Base-by-base conservation (phyloP, 2,797 vertebrate species). In the Hafferia zeledoni region DNA sequence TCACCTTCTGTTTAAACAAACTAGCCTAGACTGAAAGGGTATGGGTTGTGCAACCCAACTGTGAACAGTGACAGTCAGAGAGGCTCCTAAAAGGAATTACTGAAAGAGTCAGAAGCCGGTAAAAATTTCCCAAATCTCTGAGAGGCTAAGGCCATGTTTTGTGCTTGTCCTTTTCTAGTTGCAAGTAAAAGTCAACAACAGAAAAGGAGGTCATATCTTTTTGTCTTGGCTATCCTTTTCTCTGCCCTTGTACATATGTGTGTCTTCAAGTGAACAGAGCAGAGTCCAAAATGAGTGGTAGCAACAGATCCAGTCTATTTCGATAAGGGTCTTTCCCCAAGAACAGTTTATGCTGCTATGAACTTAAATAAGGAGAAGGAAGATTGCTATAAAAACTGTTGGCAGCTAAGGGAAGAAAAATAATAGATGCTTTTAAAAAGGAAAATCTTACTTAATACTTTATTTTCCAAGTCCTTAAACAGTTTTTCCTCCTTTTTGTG, bases 401-500 rank as follows among this genome's bases (percentile, higher is more conserved):
- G 2, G 57, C 78, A 89, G 44, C 89, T 68, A 87, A 64, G 35
- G 30, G 49, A 95, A 90, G 75, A 90, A 89, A 50, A 85, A 92
- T 95, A 95, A 95, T 77, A 78, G 78, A 83, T 1, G 2, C 37
- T 93, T 96, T 92, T 80, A 33, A 57, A 89, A 91, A 83, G 46
- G 49, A 77, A 90, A 76, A 61, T 74, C 78, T 89, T 94, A 37
- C 69, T 93, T 96, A 93, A 87, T 90, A 64, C 87, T 90, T 94
- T 86, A 89, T 94, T 95, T 96, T 94, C 95, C 90, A 89, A 93
- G 93, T 83, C 67, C 70, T 85, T 90, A 77, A 94, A 91, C 89
- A 89, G 64, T 47, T 97, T 92, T 95, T 91, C 68, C 78, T 93
- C 53, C 74, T 94, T 93, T 95, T 94, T 93, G 83, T 95, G 68